Base-by-base conservation (phyloP, 2,113 vertebrate genomes). In the Semicossyphus pulcher region DNA sequence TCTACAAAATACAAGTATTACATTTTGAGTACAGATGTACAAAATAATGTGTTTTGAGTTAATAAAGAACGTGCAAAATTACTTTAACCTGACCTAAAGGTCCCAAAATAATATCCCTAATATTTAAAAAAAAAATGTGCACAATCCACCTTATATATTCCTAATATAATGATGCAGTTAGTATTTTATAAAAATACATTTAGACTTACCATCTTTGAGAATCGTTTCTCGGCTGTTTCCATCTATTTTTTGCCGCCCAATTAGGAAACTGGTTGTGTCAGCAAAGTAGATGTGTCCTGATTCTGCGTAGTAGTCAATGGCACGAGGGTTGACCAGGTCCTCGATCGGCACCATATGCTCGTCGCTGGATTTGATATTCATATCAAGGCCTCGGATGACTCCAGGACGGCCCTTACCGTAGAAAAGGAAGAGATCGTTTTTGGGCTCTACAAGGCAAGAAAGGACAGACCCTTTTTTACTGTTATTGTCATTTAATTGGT, bases 361-460 rank as follows among this genome's bases (percentile, higher is more conserved):
- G 49, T 96, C 95, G 44, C 93, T 94, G 56, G 97, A 95, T 93
- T 97, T 99, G 76, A 94, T 94, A 90, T 97, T 98, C 92, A 99
- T 87, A 72, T 98, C 97, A 94, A 99, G 94, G 47, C 97, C 97
- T 42, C 95, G 93, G 77, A 99, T 96, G 72, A 99, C 95, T 80
- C 98, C 98, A 1, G 98, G 97, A 44, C 98, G 95, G 10, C 98
- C 98, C 92, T 99, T 99, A 23, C 98, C 98, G 84, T 99, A 99
- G 93, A 99, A 98, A 59, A 99, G 95, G 92, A 99, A 99, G 84
- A 99, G 93, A 82, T 99, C 95, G 81, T 94, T 97, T 91, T 97
- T 99, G 29, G 97, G 97, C 92, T 96, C 98, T 99, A 91, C 39
- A 90, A 92, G 84, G 83, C 90, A 89, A 93, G 92, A 95, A 91